phyloP scores from a whole-genome alignment of 64 coral and sea anemone species.

The Montipora capricornis region DNA sequence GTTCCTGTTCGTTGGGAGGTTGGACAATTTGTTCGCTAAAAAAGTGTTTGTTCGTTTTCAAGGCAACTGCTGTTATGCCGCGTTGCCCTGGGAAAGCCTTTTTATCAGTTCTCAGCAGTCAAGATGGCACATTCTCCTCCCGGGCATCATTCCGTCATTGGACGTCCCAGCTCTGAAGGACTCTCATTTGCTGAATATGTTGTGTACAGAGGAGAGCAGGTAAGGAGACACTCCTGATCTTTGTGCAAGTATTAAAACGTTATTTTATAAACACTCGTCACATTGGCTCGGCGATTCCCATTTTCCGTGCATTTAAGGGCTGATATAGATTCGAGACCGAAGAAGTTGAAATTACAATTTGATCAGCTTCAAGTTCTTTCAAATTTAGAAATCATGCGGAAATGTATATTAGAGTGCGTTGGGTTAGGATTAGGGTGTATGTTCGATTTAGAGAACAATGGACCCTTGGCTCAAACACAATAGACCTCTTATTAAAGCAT shows the following conservation, averaged over 20 bases:
- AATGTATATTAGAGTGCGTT: no score
- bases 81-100: constrained; percentile 94
- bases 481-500: no score
- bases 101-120: constrained; percentile 96
- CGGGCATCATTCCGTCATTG: constrained; percentile 96
- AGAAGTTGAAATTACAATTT: no score
- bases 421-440: no score
- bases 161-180: constrained; percentile 93
- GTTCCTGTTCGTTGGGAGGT: no score
- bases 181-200: constrained; percentile 98
- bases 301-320: no score
- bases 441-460: no score
- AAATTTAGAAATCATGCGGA: no score
- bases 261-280: not conserved
- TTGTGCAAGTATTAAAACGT: not conserved
- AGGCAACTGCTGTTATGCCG: constrained; percentile 94
- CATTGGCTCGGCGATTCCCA: not conserved
- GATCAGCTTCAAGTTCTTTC: no score
- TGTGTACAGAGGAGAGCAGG: constrained; percentile 97
- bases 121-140: constrained; percentile 95
- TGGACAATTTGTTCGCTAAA: not conserved
- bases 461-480: no score
- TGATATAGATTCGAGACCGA: no score
- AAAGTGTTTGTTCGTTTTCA: not conserved
- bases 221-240: not conserved